These are phyloP conservation scores for Microtus richardsoni DNA, from an alignment of 2,113 vertebrate species.

Conservation along the genomic window DNA sequence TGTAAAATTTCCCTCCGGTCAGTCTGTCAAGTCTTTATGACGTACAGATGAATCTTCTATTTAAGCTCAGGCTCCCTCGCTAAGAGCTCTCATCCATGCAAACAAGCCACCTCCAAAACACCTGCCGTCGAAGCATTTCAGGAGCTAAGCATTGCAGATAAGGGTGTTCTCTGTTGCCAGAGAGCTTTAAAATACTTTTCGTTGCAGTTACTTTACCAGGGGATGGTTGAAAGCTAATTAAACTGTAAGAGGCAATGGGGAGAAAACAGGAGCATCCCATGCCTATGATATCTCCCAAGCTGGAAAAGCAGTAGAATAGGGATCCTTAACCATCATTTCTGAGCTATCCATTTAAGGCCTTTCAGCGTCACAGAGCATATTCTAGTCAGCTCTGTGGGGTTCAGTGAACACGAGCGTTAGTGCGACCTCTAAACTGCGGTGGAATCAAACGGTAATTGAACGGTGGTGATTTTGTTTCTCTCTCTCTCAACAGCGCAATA, in stretches of 20 bases:
- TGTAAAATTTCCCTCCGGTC: background rate
- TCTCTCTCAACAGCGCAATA: conserved; percentile 84
- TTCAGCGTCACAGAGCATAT: background rate
- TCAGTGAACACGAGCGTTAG: background rate
- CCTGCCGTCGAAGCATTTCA: background rate
- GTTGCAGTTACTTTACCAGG: background rate
- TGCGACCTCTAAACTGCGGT: background rate
- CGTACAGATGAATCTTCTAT: background rate
- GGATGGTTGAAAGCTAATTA: background rate
- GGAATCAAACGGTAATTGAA: background rate
- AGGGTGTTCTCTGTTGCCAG: background rate
- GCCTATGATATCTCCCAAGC: background rate
- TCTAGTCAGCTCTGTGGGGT: background rate
- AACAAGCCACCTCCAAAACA: background rate
- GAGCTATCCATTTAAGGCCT: background rate
- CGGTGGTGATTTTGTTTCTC: conserved; percentile 10
- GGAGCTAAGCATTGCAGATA: background rate
- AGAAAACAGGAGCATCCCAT: background rate
- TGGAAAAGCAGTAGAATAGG: background rate
- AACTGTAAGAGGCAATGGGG: background rate
- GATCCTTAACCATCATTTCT: background rate
- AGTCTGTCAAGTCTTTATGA: background rate
- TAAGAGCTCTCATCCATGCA: background rate
- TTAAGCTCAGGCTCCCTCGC: background rate
- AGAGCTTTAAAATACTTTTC: background rate